Percentiles rank a stretch among this genome's conserved stretches.
These are phyloP conservation scores for Caradrina clavipalpis DNA, from an alignment of 2,888 invertebrate genomes.

Conservation along the genomic window DNA sequence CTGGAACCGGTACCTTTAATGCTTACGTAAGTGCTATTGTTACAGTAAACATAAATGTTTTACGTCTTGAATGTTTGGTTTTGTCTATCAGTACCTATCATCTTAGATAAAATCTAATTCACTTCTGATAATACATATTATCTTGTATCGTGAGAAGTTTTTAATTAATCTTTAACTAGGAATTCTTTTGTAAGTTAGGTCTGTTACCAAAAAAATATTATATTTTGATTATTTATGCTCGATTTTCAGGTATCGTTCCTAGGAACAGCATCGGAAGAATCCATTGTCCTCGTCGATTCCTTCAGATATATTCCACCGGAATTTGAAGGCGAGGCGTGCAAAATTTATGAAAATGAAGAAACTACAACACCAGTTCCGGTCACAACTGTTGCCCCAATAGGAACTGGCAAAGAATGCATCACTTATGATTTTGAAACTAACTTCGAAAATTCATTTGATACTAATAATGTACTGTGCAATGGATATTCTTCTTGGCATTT, in stretches of 20 bases:
- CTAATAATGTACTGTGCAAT: conserved; percentile 64
- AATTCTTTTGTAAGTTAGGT: background rate
- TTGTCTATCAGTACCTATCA: background rate
- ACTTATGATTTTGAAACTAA: conserved; percentile 70
- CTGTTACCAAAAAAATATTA: background rate
- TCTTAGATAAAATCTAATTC: background rate
- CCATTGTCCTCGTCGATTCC: conserved; percentile 65
- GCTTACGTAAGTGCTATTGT: conserved; percentile 64
- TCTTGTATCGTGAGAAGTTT: conserved; percentile 5
- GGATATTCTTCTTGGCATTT: conserved; percentile 68
- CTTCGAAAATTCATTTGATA: conserved; percentile 66
- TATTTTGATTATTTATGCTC: background rate
- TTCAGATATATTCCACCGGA: conserved; percentile 63
- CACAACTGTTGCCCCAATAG: conserved; percentile 45
- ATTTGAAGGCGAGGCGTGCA: conserved; percentile 42
- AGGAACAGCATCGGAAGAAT: conserved; percentile 56
- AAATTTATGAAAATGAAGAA: conserved; percentile 57
- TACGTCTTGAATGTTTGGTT: background rate
- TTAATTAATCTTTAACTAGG: background rate
- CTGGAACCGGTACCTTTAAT: conserved; percentile 30
- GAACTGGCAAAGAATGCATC: conserved; percentile 65
- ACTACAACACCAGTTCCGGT: conserved; percentile 44
- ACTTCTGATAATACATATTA: background rate
- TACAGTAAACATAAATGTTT: background rate
- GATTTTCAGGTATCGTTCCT: conserved; percentile 64